phyloP scores from a whole-genome alignment of 2,113 vertebrate genomes.

The Anoura caudifer region DNA sequence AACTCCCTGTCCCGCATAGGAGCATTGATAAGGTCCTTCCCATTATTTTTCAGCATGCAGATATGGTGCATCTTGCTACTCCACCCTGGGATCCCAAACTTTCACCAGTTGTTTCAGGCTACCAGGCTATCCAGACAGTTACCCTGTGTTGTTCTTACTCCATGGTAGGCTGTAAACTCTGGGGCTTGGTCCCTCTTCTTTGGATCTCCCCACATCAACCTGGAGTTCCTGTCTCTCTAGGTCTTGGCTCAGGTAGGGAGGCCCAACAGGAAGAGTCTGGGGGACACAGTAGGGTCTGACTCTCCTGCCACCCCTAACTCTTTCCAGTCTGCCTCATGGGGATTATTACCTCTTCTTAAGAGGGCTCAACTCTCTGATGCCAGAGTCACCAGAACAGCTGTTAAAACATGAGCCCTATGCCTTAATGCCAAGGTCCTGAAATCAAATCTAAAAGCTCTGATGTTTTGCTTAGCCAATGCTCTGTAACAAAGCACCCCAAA shows the following conservation, averaged over 20 bases:
- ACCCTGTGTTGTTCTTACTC: background rate
- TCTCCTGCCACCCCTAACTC: background rate
- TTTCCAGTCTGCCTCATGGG: background rate
- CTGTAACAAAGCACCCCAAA: background rate
- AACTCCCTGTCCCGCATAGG: too few relatives aligned
- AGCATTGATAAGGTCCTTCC: background rate
- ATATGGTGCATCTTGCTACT: background rate
- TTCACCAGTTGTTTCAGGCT: background rate
- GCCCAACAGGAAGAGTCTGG: background rate
- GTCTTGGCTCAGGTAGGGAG: background rate
- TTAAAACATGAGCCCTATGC: background rate
- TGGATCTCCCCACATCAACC: background rate
- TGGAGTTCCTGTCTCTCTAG: background rate
- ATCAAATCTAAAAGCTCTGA: background rate
- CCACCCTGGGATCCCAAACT: background rate
- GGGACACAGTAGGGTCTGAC: background rate
- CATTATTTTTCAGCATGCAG: background rate
- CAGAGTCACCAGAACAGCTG: background rate
- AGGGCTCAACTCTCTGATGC: background rate
- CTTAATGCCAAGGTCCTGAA: background rate
- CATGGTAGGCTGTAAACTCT: background rate
- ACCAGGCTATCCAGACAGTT: background rate
- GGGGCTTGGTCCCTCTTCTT: background rate
- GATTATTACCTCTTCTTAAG: background rate
- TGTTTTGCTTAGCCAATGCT: background rate